Base-by-base conservation (phyloP, 2,113 vertebrate genomes). In the Pongo abelii region DNA sequence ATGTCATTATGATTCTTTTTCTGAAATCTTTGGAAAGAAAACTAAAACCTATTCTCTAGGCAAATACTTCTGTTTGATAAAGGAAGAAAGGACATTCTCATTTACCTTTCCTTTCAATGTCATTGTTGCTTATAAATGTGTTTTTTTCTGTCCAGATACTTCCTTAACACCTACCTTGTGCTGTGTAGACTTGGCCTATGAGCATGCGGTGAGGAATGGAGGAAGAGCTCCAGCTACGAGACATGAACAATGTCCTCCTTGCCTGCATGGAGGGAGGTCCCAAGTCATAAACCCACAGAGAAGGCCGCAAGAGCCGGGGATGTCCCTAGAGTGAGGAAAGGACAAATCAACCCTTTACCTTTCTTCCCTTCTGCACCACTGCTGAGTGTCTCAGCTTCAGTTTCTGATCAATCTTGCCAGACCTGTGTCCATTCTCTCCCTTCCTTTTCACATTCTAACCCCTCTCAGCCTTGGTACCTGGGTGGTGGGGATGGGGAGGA, bases 1-100 rank as follows among this genome's bases (percentile, higher is more conserved):
- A 38, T 43, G 52, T 59, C 48, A 38, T 74, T 43, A 35, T 85
- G 89, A 91, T 55, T 92, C 48, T 78, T 93, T 69, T 64, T 50
- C 72, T 38, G 2, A 79, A 69, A 32, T 86, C 52, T 90, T 79
- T 50, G n/a, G 30, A 38, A 77, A 64, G 14, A n/a, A 78, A 85
- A 90, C 17, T 27, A 67, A 92, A 85, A 92, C 50, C 20, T 70
- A 1, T 89, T 93, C 64, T 93, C 59, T 38, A 35, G 50, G 38
- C 20, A 96, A 77, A 89, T 85, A 81, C 38, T 94, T 79, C 79
- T 86, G 14, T 86, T 86, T 61, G 18, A 86, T 75, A 79, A 86
- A 69, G 4, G 9, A 91, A 85, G 18, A 40, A 78, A 95, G 89
- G 43, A 46, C 8, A 43, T 80, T 43, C 57, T 81, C 32, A 50